Percentiles rank a stretch among this genome's conserved stretches.
These are phyloP conservation scores for Hanleya hanleyi DNA, from an alignment of 2,888 invertebrate genomes.

Conservation along the genomic window DNA sequence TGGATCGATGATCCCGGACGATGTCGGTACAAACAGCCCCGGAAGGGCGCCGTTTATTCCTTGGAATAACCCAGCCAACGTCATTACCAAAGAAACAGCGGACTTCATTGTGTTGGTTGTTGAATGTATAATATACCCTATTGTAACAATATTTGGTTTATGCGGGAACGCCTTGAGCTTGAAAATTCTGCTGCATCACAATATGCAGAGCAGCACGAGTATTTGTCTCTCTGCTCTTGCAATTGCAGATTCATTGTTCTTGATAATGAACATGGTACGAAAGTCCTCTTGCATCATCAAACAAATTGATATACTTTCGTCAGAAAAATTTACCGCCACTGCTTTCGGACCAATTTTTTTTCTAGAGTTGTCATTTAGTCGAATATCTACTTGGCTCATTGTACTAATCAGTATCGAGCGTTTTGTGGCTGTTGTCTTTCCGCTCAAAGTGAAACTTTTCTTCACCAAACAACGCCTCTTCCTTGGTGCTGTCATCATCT, in stretches of 20 bases:
- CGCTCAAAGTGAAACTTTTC: slow-evolving; percentile 34
- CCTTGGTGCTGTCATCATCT: slow-evolving; percentile 28
- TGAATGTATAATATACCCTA: slow-evolving; percentile 41
- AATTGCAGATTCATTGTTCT: slow-evolving; percentile 37
- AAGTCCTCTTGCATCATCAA: slow-evolving; percentile 39
- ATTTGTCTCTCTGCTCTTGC: slow-evolving; percentile 38
- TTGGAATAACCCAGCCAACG: slow-evolving; percentile 42
- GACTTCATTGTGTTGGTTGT: slow-evolving; percentile 34
- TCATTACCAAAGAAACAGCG: slow-evolving; percentile 31
- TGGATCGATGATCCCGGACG: no score
- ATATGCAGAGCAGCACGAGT: slow-evolving; percentile 29
- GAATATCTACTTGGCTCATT: slow-evolving; percentile 37
- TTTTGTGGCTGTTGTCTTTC: slow-evolving; percentile 42
- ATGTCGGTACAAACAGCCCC: no score
- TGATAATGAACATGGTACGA: slow-evolving; percentile 40
- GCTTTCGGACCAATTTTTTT: slow-evolving; percentile 39
- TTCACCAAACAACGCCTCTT: slow-evolving; percentile 36
- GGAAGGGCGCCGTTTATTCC: slow-evolving; percentile 25
- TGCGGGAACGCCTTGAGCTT: slow-evolving; percentile 37
- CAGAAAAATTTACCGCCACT: slow-evolving; percentile 30
- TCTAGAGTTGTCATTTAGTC: slow-evolving; percentile 37
- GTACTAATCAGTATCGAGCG: slow-evolving; percentile 40
- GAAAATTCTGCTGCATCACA: slow-evolving; percentile 29
- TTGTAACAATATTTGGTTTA: slow-evolving; percentile 38
- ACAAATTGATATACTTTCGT: slow-evolving; percentile 22